Evolutionary conservation across 2,797 vertebrate species (phyloP).

Genomic region (Phrynocephalus forsythii): DNA sequence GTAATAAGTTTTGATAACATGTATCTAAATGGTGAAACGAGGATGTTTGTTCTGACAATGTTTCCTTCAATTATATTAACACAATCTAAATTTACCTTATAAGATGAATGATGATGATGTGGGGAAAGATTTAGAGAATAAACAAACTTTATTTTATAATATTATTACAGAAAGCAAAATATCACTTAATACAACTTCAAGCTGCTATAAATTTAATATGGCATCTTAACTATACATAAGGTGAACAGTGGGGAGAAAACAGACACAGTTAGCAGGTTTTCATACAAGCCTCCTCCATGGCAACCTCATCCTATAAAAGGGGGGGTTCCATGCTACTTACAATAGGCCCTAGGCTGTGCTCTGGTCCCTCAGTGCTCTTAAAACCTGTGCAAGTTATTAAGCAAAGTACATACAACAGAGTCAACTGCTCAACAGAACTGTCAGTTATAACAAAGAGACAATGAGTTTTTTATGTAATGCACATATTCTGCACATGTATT

Average conservation of each 20-base stretch:
- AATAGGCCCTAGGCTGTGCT: slow-evolving; percentile 9
- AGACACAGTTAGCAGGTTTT: slow-evolving; percentile 74
- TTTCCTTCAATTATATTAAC: no score
- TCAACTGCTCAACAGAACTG: slow-evolving; percentile 63
- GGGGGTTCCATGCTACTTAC: slow-evolving; percentile 54
- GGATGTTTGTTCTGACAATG: background rate
- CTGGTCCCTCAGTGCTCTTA: slow-evolving; percentile 52
- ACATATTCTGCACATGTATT: slow-evolving; percentile 68
- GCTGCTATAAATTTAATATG: slow-evolving; percentile 83
- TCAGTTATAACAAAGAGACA: slow-evolving; percentile 75
- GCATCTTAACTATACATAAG: slow-evolving; percentile 80
- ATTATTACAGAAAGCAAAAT: slow-evolving; percentile 85
- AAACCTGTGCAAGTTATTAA: slow-evolving; percentile 68
- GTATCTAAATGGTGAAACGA: background rate
- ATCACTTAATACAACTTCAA: slow-evolving; percentile 85
- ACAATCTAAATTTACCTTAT: slow-evolving; percentile 33
- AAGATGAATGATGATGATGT: slow-evolving; percentile 31
- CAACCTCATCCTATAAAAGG: slow-evolving; percentile 58
- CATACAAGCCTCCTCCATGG: slow-evolving; percentile 65
- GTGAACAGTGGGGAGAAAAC: slow-evolving; percentile 66
- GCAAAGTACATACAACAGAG: slow-evolving; percentile 58
- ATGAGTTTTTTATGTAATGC: slow-evolving; percentile 72
- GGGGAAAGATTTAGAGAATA: slow-evolving; percentile 77
- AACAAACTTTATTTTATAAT: slow-evolving; percentile 86
- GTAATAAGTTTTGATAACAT: background rate